Percentiles rank a stretch among this genome's conserved stretches.
These are phyloP conservation scores for Clamator glandarius DNA, from an alignment of 2,797 vertebrate species.

Conservation along the genomic window DNA sequence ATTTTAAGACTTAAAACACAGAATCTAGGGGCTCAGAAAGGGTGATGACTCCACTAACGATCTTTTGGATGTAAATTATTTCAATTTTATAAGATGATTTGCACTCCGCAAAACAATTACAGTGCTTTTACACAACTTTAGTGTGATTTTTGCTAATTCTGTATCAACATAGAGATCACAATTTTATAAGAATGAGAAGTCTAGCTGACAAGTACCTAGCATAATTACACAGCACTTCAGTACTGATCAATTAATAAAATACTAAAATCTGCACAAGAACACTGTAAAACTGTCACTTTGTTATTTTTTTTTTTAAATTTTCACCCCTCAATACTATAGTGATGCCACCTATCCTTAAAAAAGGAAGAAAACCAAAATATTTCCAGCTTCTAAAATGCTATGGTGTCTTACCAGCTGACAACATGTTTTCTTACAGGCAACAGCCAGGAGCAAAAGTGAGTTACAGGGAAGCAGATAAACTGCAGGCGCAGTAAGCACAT, in stretches of 20 bases:
- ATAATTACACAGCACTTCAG: neutral
- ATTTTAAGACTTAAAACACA: no score
- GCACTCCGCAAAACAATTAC: no score
- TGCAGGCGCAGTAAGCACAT: neutral
- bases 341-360: neutral
- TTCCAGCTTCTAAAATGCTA: neutral
- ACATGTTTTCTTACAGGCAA: neutral
- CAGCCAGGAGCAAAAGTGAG: neutral
- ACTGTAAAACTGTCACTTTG: neutral
- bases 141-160: neutral
- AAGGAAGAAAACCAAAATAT: neutral
- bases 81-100: no score
- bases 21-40: no score
- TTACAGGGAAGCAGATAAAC: neutral
- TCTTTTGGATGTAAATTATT: no score
- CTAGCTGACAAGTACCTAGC: neutral
- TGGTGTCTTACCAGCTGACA: neutral
- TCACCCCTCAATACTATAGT: neutral
- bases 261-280: neutral
- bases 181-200: neutral
- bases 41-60: no score
- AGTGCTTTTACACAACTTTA: no score
- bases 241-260: neutral
- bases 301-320: neutral
- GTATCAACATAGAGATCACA: neutral